Evolutionary conservation across 2,888 invertebrate species (phyloP), one percentile per base, ranked within the genome.

Genomic region (Pristionchus japonicus): DNA sequence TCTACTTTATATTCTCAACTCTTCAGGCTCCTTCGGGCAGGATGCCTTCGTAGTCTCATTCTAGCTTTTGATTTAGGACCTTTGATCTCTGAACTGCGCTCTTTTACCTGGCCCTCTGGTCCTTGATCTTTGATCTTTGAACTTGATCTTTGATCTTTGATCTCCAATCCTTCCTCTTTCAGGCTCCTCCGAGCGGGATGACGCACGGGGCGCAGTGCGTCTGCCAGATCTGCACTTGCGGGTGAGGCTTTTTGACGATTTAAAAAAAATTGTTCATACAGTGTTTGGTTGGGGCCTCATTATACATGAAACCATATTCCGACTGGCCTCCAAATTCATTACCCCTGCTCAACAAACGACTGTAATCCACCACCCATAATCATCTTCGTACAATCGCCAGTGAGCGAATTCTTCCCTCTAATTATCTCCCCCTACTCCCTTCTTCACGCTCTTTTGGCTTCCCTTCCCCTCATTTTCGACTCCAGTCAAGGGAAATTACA

Each of bases 141-240:
- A 67, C n/a, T n/a, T n/a, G n/a, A n/a, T n/a, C n/a, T n/a, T n/a
- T n/a, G n/a, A n/a, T n/a, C n/a, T n/a, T n/a, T n/a, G n/a, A n/a
- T n/a, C n/a, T n/a, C n/a, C n/a, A n/a, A n/a, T n/a, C n/a, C n/a
- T n/a, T n/a, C n/a, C n/a, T 17, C 34, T 74, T 40, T 20, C 74
- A 74, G 74, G 74, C 23, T 74, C 23, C 23, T n/a, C 23, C 40
- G 74, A 40, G 31, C 23, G 57, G 88, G 52, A 91, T 90, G 90
- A 57, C 89, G 49, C 93, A 93, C 89, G 93, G 93, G 27, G 90
- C 93, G 11, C 91, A 92, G 90, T 93, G 93, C 88, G 93, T 93
- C 89, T 93, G 93, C 88, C 93, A 93, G 88, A 92, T 93, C 57
- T 93, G 93, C 89, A 93, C 93, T 31, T 93, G 93, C 90, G 93